Evolutionary conservation across 2,113 vertebrate genomes (phyloP).

Genomic region (Ptilorrhoa leucosticta): DNA sequence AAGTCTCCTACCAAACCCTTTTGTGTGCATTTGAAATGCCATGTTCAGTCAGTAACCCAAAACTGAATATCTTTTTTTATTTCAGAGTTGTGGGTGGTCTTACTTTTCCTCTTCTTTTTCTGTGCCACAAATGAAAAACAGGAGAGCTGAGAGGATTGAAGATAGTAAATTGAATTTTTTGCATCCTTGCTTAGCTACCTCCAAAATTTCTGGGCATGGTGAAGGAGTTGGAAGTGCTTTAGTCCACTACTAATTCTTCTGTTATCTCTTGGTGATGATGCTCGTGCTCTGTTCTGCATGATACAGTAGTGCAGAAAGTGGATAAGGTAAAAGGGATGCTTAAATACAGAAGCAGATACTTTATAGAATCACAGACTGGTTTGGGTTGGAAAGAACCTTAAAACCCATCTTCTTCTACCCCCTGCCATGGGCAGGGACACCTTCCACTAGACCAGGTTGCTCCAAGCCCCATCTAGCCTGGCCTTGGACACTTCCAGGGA

Average conservation of each 20-base stretch:
- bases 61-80: neutral
- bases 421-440: neutral
- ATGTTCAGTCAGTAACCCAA: constrained; percentile 3
- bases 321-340: neutral
- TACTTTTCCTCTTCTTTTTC: neutral
- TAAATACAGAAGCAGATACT: neutral
- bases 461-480: neutral
- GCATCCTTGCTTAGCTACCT: neutral
- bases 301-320: neutral
- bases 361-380: neutral
- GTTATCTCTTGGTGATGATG: neutral
- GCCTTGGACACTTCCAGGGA: neutral
- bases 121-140: neutral
- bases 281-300: neutral
- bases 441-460: no score
- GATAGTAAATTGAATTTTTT: neutral
- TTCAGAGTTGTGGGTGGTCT: neutral
- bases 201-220: neutral
- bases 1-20: neutral
- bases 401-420: neutral
- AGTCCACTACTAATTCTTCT: neutral
- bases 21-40: constrained; percentile 19
- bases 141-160: neutral
- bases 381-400: neutral
- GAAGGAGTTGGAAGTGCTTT: neutral